phyloP scores from a whole-genome alignment of 2,797 vertebrate species.

The Phylloscopus collybita region DNA sequence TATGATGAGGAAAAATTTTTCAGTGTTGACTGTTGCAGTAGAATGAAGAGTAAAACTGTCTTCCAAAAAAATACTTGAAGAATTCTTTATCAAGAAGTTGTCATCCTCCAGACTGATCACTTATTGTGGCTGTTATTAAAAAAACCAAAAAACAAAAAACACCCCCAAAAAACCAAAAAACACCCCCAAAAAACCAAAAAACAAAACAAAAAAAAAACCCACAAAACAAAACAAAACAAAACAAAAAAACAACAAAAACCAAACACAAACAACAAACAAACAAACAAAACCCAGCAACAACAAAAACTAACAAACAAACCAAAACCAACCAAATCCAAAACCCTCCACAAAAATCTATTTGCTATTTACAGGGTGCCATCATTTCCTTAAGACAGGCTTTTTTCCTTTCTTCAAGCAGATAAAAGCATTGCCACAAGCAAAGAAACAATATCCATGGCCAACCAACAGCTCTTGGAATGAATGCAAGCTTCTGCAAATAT shows the following conservation, averaged over 20 bases:
- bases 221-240: no score
- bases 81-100: neutral
- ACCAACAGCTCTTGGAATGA: neutral
- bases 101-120: neutral
- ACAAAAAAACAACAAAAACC: no score
- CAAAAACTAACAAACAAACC: neutral
- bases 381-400: neutral
- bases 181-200: no score
- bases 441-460: neutral
- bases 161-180: no score
- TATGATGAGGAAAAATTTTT: neutral
- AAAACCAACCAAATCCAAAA: neutral
- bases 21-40: no score
- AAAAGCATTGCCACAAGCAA: neutral
- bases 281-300: neutral
- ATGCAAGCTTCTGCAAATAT: neutral
- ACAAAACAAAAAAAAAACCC: no score
- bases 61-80: neutral
- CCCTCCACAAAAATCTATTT: fast-evolving
- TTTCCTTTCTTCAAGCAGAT: neutral
- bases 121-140: neutral
- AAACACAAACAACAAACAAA: no score
- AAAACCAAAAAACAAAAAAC: no score
- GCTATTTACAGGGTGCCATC: neutral
- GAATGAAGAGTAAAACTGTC: neutral